phyloP scores from a whole-genome alignment of 2,113 vertebrate genomes.

The Phrynosoma blainvillii region DNA sequence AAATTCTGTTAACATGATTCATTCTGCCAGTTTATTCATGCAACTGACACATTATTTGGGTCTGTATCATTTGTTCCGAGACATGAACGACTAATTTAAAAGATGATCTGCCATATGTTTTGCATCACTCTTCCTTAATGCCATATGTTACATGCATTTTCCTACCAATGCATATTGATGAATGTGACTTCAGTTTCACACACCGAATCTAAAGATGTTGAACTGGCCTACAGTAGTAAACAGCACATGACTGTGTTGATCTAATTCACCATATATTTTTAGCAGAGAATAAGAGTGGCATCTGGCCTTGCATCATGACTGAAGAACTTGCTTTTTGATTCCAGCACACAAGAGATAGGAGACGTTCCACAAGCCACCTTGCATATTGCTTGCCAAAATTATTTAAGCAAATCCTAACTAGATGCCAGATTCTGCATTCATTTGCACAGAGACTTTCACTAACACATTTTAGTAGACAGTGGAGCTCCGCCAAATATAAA shows the following conservation, averaged over 20 bases:
- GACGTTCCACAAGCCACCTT: background rate
- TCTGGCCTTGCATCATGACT: background rate
- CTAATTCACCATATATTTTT: background rate
- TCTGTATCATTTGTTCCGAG: constrained; percentile 58
- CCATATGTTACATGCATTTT: constrained; percentile 34
- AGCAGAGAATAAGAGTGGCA: background rate
- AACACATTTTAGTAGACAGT: constrained; percentile 17
- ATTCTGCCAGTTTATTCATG: constrained; percentile 48
- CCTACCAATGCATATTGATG: constrained; percentile 6
- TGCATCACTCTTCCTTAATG: constrained; percentile 37
- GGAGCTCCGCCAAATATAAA: background rate
- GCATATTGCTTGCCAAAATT: background rate
- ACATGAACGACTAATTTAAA: constrained; percentile 42
- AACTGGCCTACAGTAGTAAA: background rate
- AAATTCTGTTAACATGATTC: constrained; percentile 46
- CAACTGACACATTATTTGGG: constrained; percentile 29
- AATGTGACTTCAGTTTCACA: constrained; percentile 10
- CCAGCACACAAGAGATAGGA: constrained; percentile 10
- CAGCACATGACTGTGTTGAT: accelerated
- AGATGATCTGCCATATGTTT: constrained; percentile 37
- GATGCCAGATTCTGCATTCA: constrained; percentile 13
- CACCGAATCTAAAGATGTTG: background rate
- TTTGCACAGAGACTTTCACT: constrained; percentile 20
- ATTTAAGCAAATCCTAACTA: background rate
- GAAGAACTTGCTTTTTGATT: constrained; percentile 11